Conservation (phyloP, 1,140 invertebrate genomes). For the Stenopsyche tienmushanensis region DNA sequence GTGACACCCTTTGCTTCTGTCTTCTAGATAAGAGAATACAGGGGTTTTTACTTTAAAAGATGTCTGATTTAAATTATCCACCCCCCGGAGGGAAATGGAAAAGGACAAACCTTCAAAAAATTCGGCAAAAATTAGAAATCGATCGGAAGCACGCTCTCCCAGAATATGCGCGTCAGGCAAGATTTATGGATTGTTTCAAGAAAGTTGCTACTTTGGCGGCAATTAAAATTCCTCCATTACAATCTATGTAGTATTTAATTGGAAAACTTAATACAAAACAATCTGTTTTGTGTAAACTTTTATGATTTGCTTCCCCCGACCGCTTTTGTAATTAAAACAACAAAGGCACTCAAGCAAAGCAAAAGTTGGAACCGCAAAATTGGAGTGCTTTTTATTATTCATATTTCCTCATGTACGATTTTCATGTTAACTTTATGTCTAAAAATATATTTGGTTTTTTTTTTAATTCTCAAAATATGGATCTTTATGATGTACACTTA, state of each 20-base stretch:
- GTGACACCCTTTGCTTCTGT: background rate
- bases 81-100: too few species aligned
- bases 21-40: background rate
- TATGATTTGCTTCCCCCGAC: background rate
- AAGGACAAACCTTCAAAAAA: too few species aligned
- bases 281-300: constrained; percentile 3
- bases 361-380: background rate
- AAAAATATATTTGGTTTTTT: too few species aligned
- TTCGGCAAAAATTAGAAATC: too few species aligned
- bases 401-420: too few species aligned
- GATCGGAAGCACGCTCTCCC: too few species aligned
- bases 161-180: too few species aligned
- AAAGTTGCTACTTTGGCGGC: background rate
- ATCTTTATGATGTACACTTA: too few species aligned
- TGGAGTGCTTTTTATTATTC: background rate
- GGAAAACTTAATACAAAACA: constrained; percentile 12
- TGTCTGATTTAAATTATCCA: too few species aligned
- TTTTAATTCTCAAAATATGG: too few species aligned
- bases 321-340: background rate
- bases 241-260: constrained; percentile 8
- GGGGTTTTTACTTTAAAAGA: background rate
- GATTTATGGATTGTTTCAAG: background rate
- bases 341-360: background rate
- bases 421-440: too few species aligned
- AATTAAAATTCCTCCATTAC: constrained; percentile 8